phyloP scores from a whole-genome alignment of 2,888 invertebrate species.

The Brachynemurus nebulosus region DNA sequence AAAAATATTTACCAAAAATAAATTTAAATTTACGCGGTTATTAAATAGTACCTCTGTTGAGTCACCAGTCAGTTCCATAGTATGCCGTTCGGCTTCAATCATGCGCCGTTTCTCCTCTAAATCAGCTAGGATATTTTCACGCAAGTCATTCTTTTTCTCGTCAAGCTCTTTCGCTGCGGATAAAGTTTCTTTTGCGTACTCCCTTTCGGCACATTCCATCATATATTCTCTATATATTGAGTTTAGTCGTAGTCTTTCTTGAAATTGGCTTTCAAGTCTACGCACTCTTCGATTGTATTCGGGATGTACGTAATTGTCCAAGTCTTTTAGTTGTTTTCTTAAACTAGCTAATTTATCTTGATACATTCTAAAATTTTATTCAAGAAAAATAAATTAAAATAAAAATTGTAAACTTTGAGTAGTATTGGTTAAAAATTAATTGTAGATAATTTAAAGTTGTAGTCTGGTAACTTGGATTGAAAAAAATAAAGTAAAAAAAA shows the following conservation, averaged over 20 bases:
- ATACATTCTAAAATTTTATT: conserved; percentile 49
- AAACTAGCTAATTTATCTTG: conserved; percentile 80
- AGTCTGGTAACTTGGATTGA: no score
- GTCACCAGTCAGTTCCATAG: conserved; percentile 82
- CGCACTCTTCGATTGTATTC: conserved; percentile 74
- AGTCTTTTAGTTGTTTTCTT: conserved; percentile 78
- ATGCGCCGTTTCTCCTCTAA: conserved; percentile 84
- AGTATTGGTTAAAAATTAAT: no score
- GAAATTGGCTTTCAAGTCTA: conserved; percentile 66
- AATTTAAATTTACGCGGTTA: background rate
- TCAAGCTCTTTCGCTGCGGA: conserved; percentile 86
- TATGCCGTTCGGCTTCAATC: conserved; percentile 76
- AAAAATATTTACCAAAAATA: background rate
- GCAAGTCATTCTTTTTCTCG: conserved; percentile 83
- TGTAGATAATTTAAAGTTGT: no score
- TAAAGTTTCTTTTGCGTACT: conserved; percentile 77
- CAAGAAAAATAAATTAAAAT: background rate
- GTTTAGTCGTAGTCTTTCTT: conserved; percentile 66
- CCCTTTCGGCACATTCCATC: conserved; percentile 74
- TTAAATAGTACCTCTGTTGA: conserved; percentile 55
- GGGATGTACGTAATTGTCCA: conserved; percentile 73
- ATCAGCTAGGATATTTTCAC: conserved; percentile 78
- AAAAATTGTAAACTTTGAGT: no score
- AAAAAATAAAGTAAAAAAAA: no score
- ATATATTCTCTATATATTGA: conserved; percentile 65